Conservation (phyloP, 2,113 vertebrate genomes). For the Guaruba guarouba region DNA sequence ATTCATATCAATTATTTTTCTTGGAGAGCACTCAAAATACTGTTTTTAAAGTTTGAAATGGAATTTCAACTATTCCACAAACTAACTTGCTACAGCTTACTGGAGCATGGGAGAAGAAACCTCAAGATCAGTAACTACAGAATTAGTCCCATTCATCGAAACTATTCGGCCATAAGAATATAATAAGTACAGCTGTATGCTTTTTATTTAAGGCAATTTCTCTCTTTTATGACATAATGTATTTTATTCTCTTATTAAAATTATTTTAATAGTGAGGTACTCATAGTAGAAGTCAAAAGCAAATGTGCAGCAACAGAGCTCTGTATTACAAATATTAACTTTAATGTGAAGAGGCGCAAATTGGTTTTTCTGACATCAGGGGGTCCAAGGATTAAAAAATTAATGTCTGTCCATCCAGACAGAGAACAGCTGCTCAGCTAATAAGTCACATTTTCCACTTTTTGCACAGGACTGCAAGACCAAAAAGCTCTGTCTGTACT, state of each 20-base stretch:
- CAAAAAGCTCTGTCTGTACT: background rate
- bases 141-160: conserved; percentile 28
- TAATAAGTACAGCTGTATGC: background rate
- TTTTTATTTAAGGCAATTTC: conserved; percentile 58
- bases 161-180: conserved; percentile 30
- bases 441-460: conserved; percentile 40
- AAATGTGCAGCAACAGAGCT: conserved; percentile 51
- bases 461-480: background rate
- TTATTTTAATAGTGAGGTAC: conserved; percentile 56
- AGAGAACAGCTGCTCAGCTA: conserved; percentile 73
- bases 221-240: conserved; percentile 45
- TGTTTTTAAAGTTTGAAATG: background rate
- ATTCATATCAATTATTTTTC: background rate
- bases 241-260: conserved; percentile 68
- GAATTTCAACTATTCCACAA: background rate
- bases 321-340: conserved; percentile 64
- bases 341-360: conserved; percentile 75
- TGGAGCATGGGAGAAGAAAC: background rate
- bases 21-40: background rate
- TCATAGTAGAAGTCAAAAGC: conserved; percentile 42
- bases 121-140: conserved; percentile 18
- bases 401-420: conserved; percentile 70
- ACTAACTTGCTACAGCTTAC: conserved; percentile 8
- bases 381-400: conserved; percentile 69
- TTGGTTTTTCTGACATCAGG: conserved; percentile 65